Percentiles rank a stretch among this genome's conserved stretches.
These are phyloP conservation scores for Tachina fera DNA, from an alignment of 2,888 invertebrate species.

Conservation along the genomic window DNA sequence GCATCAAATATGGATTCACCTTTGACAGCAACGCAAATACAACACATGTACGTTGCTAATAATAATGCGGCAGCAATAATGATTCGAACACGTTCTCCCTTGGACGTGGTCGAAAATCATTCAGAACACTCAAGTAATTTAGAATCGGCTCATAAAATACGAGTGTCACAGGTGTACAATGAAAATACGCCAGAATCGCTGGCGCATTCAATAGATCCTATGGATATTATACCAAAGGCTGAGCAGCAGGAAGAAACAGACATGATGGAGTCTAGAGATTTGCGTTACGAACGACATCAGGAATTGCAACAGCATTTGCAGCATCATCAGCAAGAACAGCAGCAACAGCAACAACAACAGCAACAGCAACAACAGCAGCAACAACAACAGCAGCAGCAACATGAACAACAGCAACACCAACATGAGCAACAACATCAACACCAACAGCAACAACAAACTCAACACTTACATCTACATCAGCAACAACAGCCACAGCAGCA, in stretches of 20 bases:
- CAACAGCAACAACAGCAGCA: conserved; percentile 73
- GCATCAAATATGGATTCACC: conserved; percentile 67
- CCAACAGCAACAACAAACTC: conserved; percentile 66
- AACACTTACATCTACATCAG: conserved; percentile 66
- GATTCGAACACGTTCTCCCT: conserved; percentile 73
- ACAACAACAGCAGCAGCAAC: conserved; percentile 50
- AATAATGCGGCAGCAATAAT: conserved; percentile 70
- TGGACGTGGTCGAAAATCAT: conserved; percentile 71
- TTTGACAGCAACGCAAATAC: conserved; percentile 58
- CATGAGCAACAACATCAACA: conserved; percentile 74
- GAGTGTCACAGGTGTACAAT: conserved; percentile 72
- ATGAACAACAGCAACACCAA: conserved; percentile 72
- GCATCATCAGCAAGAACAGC: conserved; percentile 67
- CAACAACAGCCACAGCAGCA: conserved; percentile 68
- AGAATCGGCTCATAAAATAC: conserved; percentile 66
- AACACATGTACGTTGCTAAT: conserved; percentile 68
- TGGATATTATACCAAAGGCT: conserved; percentile 80
- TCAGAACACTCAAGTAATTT: conserved; percentile 63
- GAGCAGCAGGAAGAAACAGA: conserved; percentile 78
- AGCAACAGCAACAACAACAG: conserved; percentile 69
- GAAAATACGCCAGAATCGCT: conserved; percentile 77
- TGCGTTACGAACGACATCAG: conserved; percentile 73
- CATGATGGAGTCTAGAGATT: conserved; percentile 66
- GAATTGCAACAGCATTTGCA: conserved; percentile 70
- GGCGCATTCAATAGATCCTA: conserved; percentile 80